These are phyloP conservation scores for Manis javanica DNA, from an alignment of 2,797 vertebrate genomes.

Conservation along the genomic window DNA sequence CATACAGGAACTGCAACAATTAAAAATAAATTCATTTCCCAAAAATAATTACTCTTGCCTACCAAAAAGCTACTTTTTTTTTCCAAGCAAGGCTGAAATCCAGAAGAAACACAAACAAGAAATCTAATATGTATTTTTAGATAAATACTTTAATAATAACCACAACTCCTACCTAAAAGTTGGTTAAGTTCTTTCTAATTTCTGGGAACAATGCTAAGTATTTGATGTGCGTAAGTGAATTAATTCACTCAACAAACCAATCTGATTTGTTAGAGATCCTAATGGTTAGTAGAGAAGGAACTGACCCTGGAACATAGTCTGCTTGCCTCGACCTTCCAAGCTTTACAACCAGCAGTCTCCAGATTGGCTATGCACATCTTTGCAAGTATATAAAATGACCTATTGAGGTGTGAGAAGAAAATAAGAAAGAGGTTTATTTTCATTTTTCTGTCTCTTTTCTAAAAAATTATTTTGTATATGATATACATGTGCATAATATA, in stretches of 20 bases:
- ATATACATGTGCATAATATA: background rate
- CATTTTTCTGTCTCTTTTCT: background rate
- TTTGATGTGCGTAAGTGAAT: background rate
- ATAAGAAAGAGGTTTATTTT: background rate
- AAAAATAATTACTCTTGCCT: background rate
- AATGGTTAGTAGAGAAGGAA: background rate
- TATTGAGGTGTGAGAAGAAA: background rate
- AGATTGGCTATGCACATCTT: background rate
- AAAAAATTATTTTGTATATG: background rate
- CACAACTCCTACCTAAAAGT: background rate
- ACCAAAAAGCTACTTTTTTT: background rate
- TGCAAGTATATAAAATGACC: background rate
- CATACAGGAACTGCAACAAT: background rate
- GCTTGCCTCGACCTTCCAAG: background rate
- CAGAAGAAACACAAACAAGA: background rate
- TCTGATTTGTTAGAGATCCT: background rate
- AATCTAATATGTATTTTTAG: background rate
- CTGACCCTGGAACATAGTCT: accelerated
- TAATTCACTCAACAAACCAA: background rate
- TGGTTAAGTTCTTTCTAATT: background rate
- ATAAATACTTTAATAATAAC: background rate
- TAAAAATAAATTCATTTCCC: background rate
- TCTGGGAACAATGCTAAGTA: too few species aligned
- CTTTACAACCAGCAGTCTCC: background rate
- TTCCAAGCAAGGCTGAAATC: background rate